These are phyloP conservation scores for Henricia sp. DNA, from an alignment of 53 echinoderm and acorn worm genomes.

Conservation along the genomic window DNA sequence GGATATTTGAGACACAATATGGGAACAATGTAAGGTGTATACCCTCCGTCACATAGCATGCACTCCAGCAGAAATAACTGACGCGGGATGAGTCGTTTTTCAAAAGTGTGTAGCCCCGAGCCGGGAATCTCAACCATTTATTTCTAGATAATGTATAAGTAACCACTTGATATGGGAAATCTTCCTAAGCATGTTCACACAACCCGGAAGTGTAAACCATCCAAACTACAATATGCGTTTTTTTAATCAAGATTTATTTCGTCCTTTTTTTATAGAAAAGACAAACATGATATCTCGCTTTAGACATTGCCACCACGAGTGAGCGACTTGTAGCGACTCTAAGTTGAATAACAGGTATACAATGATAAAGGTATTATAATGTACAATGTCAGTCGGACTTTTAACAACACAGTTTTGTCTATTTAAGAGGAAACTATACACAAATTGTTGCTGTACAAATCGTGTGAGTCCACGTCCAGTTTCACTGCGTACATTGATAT, in stretches of 20 bases:
- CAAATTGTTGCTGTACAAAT: conserved; percentile 32
- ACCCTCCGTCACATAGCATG: too few species aligned
- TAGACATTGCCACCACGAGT: conserved; percentile 23
- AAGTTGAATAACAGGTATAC: conserved; percentile 36
- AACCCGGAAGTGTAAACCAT: conserved; percentile 52
- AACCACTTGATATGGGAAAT: too few species aligned
- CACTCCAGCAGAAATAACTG: too few species aligned
- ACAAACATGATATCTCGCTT: conserved; percentile 22
- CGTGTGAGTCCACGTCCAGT: conserved; percentile 21
- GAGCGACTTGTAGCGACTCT: conserved; percentile 23
- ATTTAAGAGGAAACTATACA: conserved; percentile 54
- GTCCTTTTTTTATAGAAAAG: conserved; percentile 9
- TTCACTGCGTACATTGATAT: conserved; percentile 20
- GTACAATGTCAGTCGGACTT: conserved; percentile 43
- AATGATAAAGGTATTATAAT: conserved; percentile 41
- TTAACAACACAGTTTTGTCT: conserved; percentile 37
- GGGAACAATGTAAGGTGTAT: too few species aligned
- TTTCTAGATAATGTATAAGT: conserved; percentile 39
- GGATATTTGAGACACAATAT: too few species aligned
- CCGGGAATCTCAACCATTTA: conserved; percentile 14
- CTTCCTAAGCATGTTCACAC: conserved; percentile 24
- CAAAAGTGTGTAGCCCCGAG: too few species aligned
- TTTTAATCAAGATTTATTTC: background rate
- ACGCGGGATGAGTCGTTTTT: too few species aligned
- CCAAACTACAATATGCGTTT: conserved; percentile 19